Evolutionary conservation across 2,888 invertebrate species (phyloP), one percentile per base, ranked within the genome.

Genomic region (Drosophila subsilvestris): DNA sequence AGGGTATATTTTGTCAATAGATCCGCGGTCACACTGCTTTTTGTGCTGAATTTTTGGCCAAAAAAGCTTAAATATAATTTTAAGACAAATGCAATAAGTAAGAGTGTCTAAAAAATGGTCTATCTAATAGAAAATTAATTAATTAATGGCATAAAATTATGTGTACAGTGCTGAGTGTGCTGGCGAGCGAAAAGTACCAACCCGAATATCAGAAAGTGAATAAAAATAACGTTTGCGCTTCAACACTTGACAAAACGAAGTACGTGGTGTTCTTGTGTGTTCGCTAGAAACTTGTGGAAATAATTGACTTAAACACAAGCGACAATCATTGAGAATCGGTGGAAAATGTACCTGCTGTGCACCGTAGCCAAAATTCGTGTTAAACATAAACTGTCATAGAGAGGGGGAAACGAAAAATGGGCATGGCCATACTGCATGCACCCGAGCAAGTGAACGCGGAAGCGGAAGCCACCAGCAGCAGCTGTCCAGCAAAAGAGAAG

Each of bases 261-360:
- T 78, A 79, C 78, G 78, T 79, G 78, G 78, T 74, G 10, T 57
- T 68, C 75, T 75, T 67, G 37, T 37, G 12, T 37, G 12, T n/a
- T n/a, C 37, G 37, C 14, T 5, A 6, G 32, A 37, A 37, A 37
- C 7, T 67, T 78, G 27, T 42, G 56, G 56, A 54, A 53, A 73
- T 49, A 22, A n/a, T 22, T 29, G 29, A 43, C 3, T 17, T 9
- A 18, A n/a, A 43, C 37, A 55, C 25, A 6, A 6, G 66, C 56
- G 61, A 54, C 47, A 17, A 53, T 44, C 12, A 44, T 12, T 22
- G 53, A 18, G n/a, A 25, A 45, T 25, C 8, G n/a, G 22, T 17
- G 9, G 51, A 77, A 69, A 66, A 80, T 80, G 80, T 62, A 51
- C 66, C 51, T 70, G 48, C 63, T 53, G 50, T 43, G 45, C 37